These are phyloP conservation scores for Vulpes vulpes DNA, from an alignment of 2,113 vertebrate genomes.

Conservation along the genomic window DNA sequence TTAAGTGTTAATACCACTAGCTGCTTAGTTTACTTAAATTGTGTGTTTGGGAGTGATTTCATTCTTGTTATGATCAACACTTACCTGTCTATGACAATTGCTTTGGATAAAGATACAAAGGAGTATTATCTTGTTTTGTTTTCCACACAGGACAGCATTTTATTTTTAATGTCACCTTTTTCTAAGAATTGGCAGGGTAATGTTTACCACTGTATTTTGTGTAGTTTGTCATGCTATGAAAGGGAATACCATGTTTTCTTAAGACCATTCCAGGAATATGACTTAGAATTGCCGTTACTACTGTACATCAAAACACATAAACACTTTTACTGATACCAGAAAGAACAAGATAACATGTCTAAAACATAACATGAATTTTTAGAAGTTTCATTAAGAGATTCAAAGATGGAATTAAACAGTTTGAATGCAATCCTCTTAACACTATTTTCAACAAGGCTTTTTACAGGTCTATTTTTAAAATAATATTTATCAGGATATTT, in stretches of 20 bases:
- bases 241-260: neutral
- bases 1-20: constrained; percentile 80
- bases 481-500: neutral
- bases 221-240: neutral
- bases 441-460: neutral
- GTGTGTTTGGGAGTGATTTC: constrained; percentile 24
- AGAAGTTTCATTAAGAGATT: neutral
- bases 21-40: constrained; percentile 45
- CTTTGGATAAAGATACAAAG: constrained; percentile 17
- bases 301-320: neutral
- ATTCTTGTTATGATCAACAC: neutral
- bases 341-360: neutral
- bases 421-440: neutral
- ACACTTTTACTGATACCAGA: neutral
- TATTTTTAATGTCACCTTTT: neutral
- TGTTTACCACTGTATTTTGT: neutral
- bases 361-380: neutral
- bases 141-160: neutral
- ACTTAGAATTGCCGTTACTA: neutral
- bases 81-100: neutral
- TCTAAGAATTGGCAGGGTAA: neutral
- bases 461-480: neutral
- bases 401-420: neutral
- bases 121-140: neutral
- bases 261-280: neutral